Conservation (phyloP, 2,888 invertebrate genomes). For the Protodeltote pygarga region DNA sequence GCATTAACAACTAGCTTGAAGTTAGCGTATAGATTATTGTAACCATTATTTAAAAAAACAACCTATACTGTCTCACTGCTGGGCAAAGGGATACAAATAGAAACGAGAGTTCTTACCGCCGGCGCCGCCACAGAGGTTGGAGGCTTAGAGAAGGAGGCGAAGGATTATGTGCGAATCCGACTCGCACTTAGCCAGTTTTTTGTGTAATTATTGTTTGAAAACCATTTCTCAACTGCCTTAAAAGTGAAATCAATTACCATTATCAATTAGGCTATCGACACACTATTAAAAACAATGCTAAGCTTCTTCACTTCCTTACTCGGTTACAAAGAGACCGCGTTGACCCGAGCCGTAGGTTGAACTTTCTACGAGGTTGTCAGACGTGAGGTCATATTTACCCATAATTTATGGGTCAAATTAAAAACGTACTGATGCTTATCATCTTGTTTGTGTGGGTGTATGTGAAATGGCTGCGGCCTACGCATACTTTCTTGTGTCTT, state of each 20-base stretch:
- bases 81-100: no score
- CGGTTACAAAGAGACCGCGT: conserved; percentile 43
- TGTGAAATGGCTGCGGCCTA: conserved; percentile 22
- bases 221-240: not conserved
- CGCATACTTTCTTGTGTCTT: conserved; percentile 32
- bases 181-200: not conserved
- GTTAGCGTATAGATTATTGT: no score
- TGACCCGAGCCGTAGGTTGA: conserved; percentile 42
- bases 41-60: no score
- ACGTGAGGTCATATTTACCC: conserved; percentile 48
- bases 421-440: conserved; percentile 42
- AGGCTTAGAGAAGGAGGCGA: no score
- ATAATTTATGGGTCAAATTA: conserved; percentile 49
- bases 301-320: conserved; percentile 19
- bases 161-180: no score
- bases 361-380: conserved; percentile 55
- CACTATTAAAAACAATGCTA: conserved; percentile 6
- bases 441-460: conserved; percentile 21
- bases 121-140: no score
- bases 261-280: not conserved
- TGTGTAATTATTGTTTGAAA: conserved; percentile 23
- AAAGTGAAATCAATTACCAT: not conserved
- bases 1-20: no score
- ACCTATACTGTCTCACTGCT: no score
- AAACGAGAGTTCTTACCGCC: no score